These are phyloP conservation scores for Holothuria leucospilota DNA, from an alignment of 53 echinoderm and acorn worm species.

Conservation along the genomic window DNA sequence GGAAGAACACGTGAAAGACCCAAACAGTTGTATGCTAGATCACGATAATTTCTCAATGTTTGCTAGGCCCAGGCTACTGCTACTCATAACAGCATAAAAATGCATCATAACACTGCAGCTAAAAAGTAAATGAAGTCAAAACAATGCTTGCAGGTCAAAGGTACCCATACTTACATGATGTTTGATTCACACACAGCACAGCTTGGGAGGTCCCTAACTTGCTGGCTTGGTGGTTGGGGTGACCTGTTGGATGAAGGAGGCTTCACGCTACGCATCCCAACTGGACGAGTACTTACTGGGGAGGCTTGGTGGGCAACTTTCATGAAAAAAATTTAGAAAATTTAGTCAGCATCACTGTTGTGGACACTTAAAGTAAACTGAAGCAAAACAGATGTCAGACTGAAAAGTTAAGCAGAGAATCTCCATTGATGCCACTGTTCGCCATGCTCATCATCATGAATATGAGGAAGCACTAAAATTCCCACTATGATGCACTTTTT, in stretches of 20 bases:
- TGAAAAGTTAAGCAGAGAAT: no score
- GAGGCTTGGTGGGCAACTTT: slow-evolving; percentile 38
- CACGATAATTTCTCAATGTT: no score
- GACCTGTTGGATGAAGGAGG: slow-evolving; percentile 60
- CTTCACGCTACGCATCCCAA: slow-evolving; percentile 83
- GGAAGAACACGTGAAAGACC: no score
- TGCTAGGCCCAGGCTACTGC: slow-evolving; percentile 20
- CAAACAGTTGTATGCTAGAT: no score
- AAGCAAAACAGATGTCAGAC: no score
- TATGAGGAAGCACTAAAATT: no score
- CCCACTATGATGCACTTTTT: no score
- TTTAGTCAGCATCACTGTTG: neutral
- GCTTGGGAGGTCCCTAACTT: slow-evolving; percentile 47
- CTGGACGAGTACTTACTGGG: slow-evolving; percentile 25
- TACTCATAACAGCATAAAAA: slow-evolving; percentile 31
- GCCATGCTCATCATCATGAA: no score
- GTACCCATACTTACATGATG: slow-evolving; percentile 61
- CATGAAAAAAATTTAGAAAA: neutral
- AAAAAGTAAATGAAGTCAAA: slow-evolving; percentile 15
- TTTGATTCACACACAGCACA: slow-evolving; percentile 64
- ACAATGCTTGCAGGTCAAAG: slow-evolving; percentile 20
- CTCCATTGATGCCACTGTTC: no score
- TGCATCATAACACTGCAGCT: slow-evolving; percentile 28
- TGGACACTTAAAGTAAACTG: no score
- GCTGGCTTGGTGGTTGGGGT: slow-evolving; percentile 60